Evolutionary conservation across 1,140 invertebrate genomes (phyloP), one percentile per base, ranked within the genome.

Genomic region (Carposina sasakii): DNA sequence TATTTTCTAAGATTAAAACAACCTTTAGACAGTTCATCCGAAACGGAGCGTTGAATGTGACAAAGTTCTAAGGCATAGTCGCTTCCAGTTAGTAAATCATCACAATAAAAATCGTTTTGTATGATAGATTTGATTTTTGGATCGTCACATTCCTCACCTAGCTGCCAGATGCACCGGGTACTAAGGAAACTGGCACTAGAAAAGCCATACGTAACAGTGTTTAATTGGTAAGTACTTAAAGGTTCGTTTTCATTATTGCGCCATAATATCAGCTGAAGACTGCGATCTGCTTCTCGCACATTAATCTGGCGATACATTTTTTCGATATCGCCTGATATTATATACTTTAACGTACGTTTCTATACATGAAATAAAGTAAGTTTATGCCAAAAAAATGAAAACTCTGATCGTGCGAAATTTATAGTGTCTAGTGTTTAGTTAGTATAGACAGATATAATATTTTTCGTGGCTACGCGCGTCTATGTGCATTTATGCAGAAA

Each of bases 41-140:
- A n/a, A 13, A 48, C 31, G 20, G 54, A 45, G 8, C 36, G 33
- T 43, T 45, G 26, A 23, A 63, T 54, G 15, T 47, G 12, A 16
- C 43, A 36, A 54, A 57, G 41, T 17, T 52, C n/a, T 21, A 22
- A 16, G 39, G 48, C 26, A 15, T 30, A 46, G 40, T 85, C 51
- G 12, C 49, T 28, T 10, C 76, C 76, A 3, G 76, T 73, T 4
- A 85, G 31, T 4, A 86, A 19, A 60, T 87, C 85, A 57, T 88
- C 85, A 4, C 84, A 71, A 46, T 85, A 86, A 47, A 86, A 78
- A 65, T 86, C 75, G 2, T 47, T 49, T 34, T 52, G 50, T 2
- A 85, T 71, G 5, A 76, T 57, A 17, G 47, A 62, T 26, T 33
- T 42, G 6, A 73, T 68, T 30, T 33, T 59, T 8, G 49, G 24